phyloP scores from a whole-genome alignment of 2,888 invertebrate species.

The Desoria tigrina region DNA sequence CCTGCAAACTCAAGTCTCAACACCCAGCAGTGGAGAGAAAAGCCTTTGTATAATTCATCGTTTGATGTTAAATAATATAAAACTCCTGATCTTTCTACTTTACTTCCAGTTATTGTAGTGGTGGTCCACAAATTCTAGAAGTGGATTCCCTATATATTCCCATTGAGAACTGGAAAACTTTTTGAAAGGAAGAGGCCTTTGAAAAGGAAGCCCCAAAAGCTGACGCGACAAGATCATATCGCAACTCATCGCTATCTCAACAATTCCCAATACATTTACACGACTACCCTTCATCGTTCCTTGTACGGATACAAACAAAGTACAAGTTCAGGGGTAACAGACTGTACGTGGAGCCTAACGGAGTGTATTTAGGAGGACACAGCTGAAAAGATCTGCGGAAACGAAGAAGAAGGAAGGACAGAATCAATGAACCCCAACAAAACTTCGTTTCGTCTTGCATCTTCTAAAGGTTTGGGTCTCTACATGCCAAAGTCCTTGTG shows the following conservation, averaged over 20 bases:
- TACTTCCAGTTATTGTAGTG: no score
- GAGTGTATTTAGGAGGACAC: constrained; percentile 18
- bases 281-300: background rate
- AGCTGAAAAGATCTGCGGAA: constrained; percentile 24
- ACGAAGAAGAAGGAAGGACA: constrained; percentile 26
- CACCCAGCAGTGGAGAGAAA: no score
- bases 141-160: no score
- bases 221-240: constrained; percentile 46
- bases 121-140: no score
- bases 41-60: constrained; percentile 1
- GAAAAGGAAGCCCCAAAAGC: constrained; percentile 28
- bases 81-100: background rate
- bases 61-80: background rate
- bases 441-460: constrained; percentile 33
- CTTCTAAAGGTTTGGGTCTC: background rate
- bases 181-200: background rate
- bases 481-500: background rate
- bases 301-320: no score
- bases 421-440: constrained; percentile 50
- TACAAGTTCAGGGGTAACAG: constrained; percentile 1
- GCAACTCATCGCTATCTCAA: constrained; percentile 25
- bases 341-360: background rate
- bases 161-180: no score
- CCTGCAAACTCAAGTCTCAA: no score
- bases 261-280: background rate